phyloP scores from a whole-genome alignment of 2,888 invertebrate genomes.

The Camponotus fellah region DNA sequence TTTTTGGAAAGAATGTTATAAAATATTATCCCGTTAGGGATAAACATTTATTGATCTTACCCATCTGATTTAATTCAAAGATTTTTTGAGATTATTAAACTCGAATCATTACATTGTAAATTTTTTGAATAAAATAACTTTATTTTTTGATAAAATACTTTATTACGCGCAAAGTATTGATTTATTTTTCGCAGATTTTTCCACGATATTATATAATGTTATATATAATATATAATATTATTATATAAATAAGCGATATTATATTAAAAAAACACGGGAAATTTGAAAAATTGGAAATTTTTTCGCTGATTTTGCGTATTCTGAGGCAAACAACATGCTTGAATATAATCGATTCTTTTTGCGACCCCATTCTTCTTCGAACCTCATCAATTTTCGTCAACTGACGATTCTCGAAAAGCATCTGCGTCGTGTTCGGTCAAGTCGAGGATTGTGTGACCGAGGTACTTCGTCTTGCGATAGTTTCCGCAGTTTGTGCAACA shows the following conservation, averaged over 20 bases:
- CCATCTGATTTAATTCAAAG: constrained; percentile 64
- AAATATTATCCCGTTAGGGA: constrained; percentile 5
- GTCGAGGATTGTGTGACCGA: constrained; percentile 45
- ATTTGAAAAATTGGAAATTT: constrained; percentile 29
- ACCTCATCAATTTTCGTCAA: constrained; percentile 55
- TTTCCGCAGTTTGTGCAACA: constrained; percentile 63
- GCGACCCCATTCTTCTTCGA: constrained; percentile 36
- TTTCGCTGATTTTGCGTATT: constrained; percentile 17
- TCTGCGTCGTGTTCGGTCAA: constrained; percentile 39
- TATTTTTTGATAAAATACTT: constrained; percentile 57
- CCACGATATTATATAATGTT: background rate
- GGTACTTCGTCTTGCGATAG: constrained; percentile 66
- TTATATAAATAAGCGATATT: constrained; percentile 11
- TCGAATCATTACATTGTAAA: constrained; percentile 29
- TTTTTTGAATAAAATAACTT: constrained; percentile 41
- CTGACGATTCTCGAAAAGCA: constrained; percentile 41
- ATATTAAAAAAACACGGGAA: background rate
- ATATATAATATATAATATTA: too few species aligned
- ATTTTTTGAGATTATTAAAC: constrained; percentile 51
- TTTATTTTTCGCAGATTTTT: constrained; percentile 42
- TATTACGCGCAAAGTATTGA: constrained; percentile 56
- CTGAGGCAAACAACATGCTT: constrained; percentile 13
- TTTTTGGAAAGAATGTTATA: background rate
- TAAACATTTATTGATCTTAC: constrained; percentile 45
- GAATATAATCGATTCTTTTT: constrained; percentile 43